These are phyloP conservation scores for Sminthurinus aureus DNA, from an alignment of 2,888 invertebrate genomes.

Conservation along the genomic window DNA sequence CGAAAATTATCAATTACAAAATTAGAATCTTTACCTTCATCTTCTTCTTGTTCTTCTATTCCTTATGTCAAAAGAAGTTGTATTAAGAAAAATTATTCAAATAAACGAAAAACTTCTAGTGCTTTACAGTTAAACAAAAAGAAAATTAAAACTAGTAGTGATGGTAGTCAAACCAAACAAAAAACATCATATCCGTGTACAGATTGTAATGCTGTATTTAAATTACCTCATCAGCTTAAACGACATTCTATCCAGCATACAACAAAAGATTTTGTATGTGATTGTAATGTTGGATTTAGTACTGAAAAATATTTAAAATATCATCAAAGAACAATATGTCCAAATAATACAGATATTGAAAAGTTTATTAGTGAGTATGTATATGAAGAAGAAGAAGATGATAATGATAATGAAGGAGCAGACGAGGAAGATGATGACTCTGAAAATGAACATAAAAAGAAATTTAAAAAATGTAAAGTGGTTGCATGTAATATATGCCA, in stretches of 20 bases:
- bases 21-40: too few species aligned
- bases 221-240: not conserved
- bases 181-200: not conserved
- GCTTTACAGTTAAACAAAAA: not conserved
- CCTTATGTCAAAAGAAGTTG: not conserved
- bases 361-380: not conserved
- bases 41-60: too few species aligned
- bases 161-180: not conserved
- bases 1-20: not conserved
- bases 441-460: not conserved
- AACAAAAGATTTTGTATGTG: not conserved
- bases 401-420: not conserved
- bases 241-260: not conserved
- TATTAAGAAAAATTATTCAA: not conserved
- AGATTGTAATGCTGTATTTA: not conserved
- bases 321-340: not conserved
- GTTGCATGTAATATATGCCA: not conserved
- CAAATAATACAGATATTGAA: not conserved
- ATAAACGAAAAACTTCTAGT: not conserved
- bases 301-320: not conserved
- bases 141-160: not conserved
- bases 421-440: not conserved
- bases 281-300: not conserved
- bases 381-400: not conserved
- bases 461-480: not conserved